A percentile compares a stretch with the other conserved stretches of the same genome.
Evolutionary conservation across 2,113 vertebrate species (phyloP).

Genomic region (Collichthys lucidus): DNA sequence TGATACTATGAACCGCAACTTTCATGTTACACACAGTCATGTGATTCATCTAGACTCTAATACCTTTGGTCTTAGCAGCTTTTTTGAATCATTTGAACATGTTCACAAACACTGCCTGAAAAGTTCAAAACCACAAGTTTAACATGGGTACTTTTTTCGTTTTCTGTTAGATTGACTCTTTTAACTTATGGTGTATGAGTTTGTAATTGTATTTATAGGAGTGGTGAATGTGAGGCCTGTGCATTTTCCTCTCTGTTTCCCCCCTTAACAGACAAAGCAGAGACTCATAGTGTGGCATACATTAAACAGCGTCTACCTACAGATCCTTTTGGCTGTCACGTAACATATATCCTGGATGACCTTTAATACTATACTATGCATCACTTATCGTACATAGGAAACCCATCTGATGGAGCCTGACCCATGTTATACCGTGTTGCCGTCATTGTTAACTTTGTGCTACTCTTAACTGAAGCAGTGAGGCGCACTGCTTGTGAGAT

Average conservation of each 20-base stretch:
- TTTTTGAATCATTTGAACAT: background rate
- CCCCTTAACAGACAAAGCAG: conserved; percentile 43
- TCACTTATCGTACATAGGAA: conserved; percentile 51
- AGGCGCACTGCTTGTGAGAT: conserved; percentile 58
- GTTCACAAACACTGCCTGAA: conserved; percentile 48
- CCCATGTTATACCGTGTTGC: conserved; percentile 37
- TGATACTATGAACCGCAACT: background rate
- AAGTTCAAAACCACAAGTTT: conserved; percentile 47
- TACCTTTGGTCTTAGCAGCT: background rate
- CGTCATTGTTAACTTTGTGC: conserved; percentile 55
- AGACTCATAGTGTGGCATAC: conserved; percentile 39
- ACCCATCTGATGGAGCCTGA: conserved; percentile 33
- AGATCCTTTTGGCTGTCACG: conserved; percentile 13
- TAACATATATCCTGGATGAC: conserved; percentile 59
- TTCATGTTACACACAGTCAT: background rate
- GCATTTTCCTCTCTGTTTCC: conserved; percentile 14
- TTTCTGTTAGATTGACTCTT: conserved; percentile 43
- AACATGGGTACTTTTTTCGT: conserved; percentile 24
- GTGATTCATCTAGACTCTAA: background rate
- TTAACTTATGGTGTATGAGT: conserved; percentile 76
- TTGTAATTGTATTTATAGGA: conserved; percentile 77
- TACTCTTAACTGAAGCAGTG: conserved; percentile 61
- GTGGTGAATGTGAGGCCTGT: conserved; percentile 69
- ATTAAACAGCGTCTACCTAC: conserved; percentile 18
- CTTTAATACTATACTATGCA: conserved; percentile 80